Conservation (phyloP, 2,888 invertebrate species). For the Pterobdella sp. region DNA sequence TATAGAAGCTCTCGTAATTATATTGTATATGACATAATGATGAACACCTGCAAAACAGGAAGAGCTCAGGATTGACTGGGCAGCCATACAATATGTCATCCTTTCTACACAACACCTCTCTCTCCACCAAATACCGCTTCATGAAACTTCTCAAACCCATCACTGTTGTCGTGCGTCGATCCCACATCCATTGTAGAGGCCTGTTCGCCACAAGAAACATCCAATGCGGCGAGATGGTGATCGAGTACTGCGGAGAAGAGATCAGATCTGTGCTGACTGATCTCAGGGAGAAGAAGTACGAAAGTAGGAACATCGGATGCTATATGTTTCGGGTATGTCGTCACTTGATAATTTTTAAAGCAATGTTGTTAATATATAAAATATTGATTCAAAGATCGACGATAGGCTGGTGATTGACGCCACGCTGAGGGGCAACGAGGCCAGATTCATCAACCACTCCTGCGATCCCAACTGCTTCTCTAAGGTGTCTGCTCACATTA, state of each 20-base stretch:
- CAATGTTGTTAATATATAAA: neutral
- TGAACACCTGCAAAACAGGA: too few species aligned
- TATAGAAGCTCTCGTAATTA: too few species aligned
- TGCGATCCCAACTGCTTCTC: constrained; percentile 98
- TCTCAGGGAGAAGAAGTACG: constrained; percentile 83
- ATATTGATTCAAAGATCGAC: constrained; percentile 59
- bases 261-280: constrained; percentile 85
- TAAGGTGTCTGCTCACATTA: constrained; percentile 62
- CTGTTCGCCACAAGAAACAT: constrained; percentile 85
- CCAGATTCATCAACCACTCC: constrained; percentile 95
- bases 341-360: neutral
- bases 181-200: constrained; percentile 86
- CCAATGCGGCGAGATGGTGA: constrained; percentile 73
- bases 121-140: constrained; percentile 10
- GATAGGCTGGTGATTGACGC: constrained; percentile 92
- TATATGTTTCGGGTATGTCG: constrained; percentile 79
- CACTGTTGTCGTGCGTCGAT: constrained; percentile 49
- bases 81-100: neutral
- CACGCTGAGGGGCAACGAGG: constrained; percentile 93
- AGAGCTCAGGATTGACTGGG: too few species aligned
- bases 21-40: too few species aligned
- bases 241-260: constrained; percentile 75
- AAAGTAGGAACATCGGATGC: constrained; percentile 60
- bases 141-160: neutral
- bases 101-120: neutral